These are phyloP conservation scores for Euborellia annulipes DNA, from an alignment of 1,140 invertebrate species.

Conservation along the genomic window DNA sequence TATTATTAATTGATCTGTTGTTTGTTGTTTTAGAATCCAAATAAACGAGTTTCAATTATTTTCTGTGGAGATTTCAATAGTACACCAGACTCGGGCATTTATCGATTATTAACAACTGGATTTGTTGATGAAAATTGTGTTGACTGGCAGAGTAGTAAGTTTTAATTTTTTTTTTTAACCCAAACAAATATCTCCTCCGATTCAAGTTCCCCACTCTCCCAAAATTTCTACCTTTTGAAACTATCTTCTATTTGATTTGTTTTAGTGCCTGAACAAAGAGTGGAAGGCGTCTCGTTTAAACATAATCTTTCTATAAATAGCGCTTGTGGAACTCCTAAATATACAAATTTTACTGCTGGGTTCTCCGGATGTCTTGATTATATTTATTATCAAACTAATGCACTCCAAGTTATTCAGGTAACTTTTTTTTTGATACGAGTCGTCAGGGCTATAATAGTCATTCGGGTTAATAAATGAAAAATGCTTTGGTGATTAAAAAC, in stretches of 20 bases:
- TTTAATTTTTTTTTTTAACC: conserved; percentile 8
- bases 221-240: no score
- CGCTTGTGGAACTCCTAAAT: conserved; percentile 57
- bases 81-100: conserved; percentile 61
- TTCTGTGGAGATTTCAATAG: conserved; percentile 81
- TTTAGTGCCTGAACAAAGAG: conserved; percentile 32
- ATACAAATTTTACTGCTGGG: conserved; percentile 69
- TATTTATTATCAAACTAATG: conserved; percentile 62
- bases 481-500: no score
- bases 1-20: conserved; percentile 3
- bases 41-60: conserved; percentile 40
- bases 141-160: conserved; percentile 68
- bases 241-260: no score
- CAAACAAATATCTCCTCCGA: no score
- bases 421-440: no score
- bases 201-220: no score
- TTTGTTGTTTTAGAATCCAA: conserved; percentile 32
- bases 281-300: conserved; percentile 39
- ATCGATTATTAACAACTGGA: conserved; percentile 52
- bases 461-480: no score
- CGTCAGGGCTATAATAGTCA: no score
- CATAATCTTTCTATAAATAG: conserved; percentile 47
- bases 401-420: conserved; percentile 44
- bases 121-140: conserved; percentile 37
- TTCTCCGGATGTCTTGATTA: conserved; percentile 87